Base-by-base conservation (phyloP, 1,140 invertebrate species). In the Magallana ariakensis region DNA sequence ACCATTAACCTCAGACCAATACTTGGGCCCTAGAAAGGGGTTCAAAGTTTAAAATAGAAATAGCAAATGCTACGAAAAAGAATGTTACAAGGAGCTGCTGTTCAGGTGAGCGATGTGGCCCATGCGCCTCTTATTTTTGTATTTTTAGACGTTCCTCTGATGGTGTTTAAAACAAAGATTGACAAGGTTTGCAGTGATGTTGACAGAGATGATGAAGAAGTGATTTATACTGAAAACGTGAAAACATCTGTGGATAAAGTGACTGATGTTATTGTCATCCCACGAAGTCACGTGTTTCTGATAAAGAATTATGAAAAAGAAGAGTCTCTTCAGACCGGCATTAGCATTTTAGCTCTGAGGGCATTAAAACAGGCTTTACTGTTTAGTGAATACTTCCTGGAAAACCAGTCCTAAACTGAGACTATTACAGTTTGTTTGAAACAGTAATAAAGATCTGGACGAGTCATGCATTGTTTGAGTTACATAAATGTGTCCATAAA, bases 241-340 rank as follows among this genome's bases (percentile, higher is more conserved):
- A 33, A 84, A 57, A 62, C 83, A 6, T 26, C 60, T 22, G 89
- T 90, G 1, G 85, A 88, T 62, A 83, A 84, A 55, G 87, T 87
- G 15, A 85, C 89, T 4, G 80, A 88, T 80, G 58, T 87, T n/a
- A 84, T 88, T 55, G 89, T 83, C 9, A 26, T 90, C 26, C 89
- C 89, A 58, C 62, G 87, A 33, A 60, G 85, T 26, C 89, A 90
- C 56, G 84, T 90, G 19, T 84, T 90, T 22, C 87, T 83, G 33
- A 26, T 88, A 6, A 88, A 89, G 56, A 89, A 89, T 80, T 89
- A 89, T 62, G 87, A 88, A 58, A 88, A 80, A 57, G 89, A 89
- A 57, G 82, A 85, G 19, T 85, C 86, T 19, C 75, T 89, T 11
- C 87, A 89, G 46, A 62, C 84, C 15, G 75, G 57, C 22, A 80